A percentile compares a stretch with the other conserved stretches of the same genome.
Evolutionary conservation across 2,113 vertebrate genomes (phyloP).

Genomic region (Eretmochelys imbricata): DNA sequence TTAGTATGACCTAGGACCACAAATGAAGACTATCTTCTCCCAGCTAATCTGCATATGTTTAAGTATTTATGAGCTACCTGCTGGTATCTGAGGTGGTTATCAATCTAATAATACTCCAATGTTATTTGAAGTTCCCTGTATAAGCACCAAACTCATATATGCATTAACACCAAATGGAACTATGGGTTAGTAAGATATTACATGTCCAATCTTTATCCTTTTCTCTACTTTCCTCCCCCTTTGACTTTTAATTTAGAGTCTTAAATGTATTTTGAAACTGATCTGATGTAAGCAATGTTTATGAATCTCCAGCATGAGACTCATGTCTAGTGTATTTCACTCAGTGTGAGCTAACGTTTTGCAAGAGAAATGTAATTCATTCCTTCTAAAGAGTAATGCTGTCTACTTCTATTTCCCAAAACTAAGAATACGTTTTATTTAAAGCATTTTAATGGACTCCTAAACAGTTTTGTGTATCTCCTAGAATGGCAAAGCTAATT

Average conservation of each 20-base stretch:
- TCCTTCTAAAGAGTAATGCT: background rate
- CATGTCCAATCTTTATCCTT: constrained; percentile 25
- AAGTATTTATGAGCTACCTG: constrained; percentile 88
- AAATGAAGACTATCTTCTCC: constrained; percentile 77
- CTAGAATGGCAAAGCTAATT: constrained; percentile 37
- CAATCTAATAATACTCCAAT: constrained; percentile 83
- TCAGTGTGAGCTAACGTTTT: constrained; percentile 49
- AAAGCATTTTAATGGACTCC: constrained; percentile 17
- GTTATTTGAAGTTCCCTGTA: constrained; percentile 78
- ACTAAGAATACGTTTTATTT: constrained; percentile 36
- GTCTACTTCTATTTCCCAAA: constrained; percentile 28
- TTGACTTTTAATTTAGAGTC: background rate
- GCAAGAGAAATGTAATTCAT: constrained; percentile 46
- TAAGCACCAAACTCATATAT: constrained; percentile 77
- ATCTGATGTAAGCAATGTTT: constrained; percentile 59
- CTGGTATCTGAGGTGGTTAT: constrained; percentile 87
- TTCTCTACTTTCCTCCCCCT: background rate
- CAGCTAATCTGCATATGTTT: constrained; percentile 80
- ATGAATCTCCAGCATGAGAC: background rate
- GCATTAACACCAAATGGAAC: constrained; percentile 79
- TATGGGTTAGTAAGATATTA: constrained; percentile 70
- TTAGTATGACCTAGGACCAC: constrained; percentile 85
- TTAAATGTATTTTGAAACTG: constrained; percentile 41
- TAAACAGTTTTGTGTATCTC: constrained; percentile 15
- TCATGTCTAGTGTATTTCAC: constrained; percentile 35